Evolutionary conservation across 2,888 invertebrate genomes (phyloP).

Genomic region (Meandrusa payeni): DNA sequence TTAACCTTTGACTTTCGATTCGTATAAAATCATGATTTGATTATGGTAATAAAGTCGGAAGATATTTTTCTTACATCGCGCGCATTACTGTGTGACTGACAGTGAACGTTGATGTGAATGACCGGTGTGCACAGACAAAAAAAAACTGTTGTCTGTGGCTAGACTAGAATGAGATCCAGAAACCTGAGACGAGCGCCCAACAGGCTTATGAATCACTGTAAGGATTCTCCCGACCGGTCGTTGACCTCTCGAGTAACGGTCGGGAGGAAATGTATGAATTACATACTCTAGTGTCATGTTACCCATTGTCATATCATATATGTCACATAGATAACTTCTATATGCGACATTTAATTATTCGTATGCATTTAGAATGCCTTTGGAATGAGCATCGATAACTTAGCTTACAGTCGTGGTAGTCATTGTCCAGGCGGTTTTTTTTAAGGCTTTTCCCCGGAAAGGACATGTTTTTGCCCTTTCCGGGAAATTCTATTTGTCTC

Average conservation of each 20-base stretch:
- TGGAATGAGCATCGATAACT: too few species aligned
- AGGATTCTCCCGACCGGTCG: conserved; percentile 18
- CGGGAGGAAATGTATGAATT: conserved; percentile 7
- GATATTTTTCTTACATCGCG: neutral
- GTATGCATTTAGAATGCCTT: too few species aligned
- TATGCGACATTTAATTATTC: too few species aligned
- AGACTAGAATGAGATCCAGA: conserved; percentile 24
- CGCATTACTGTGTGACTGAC: neutral
- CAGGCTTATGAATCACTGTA: conserved; percentile 23
- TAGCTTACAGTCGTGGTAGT: too few species aligned
- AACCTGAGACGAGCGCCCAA: conserved; percentile 21
- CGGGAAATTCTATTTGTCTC: too few species aligned
- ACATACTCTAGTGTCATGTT: conserved; percentile 2
- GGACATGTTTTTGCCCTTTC: too few species aligned
- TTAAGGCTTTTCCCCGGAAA: too few species aligned
- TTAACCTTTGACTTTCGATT: conserved; percentile 4
- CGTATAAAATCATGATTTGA: neutral
- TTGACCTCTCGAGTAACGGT: conserved; percentile 11
- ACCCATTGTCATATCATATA: too few species aligned
- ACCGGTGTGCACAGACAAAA: conserved; percentile 18
- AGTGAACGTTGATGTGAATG: conserved; percentile 4
- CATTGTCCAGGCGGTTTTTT: too few species aligned
- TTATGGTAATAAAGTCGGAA: conserved; percentile 1
- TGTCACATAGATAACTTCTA: too few species aligned
- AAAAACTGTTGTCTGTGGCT: conserved; percentile 16